Evolutionary conservation across 2,113 vertebrate species (phyloP).

Genomic region (Hiodon alosoides): DNA sequence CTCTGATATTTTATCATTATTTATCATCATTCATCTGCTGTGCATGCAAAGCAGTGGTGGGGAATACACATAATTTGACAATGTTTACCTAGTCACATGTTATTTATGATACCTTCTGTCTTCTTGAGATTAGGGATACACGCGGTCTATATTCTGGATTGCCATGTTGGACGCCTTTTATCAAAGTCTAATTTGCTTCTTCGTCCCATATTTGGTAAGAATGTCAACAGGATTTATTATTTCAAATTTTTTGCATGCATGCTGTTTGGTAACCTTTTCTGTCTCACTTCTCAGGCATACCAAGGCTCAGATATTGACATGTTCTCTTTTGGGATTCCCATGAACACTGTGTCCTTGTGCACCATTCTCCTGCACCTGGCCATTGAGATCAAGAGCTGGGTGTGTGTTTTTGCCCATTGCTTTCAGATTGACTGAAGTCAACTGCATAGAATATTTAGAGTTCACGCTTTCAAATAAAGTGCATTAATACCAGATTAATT

Average conservation of each 20-base stretch:
- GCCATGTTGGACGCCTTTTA: slow-evolving; percentile 84
- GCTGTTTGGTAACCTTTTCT: slow-evolving; percentile 6
- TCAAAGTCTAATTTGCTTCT: slow-evolving; percentile 89
- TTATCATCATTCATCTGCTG: no score
- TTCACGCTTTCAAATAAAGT: neutral
- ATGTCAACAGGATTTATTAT: neutral
- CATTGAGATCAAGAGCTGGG: slow-evolving; percentile 91
- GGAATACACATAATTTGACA: no score
- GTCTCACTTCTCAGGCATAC: slow-evolving; percentile 62
- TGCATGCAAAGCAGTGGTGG: no score
- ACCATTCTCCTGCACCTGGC: slow-evolving; percentile 87
- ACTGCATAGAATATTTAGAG: neutral
- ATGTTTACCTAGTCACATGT: neutral
- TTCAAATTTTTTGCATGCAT: slow-evolving; percentile 11
- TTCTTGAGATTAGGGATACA: slow-evolving; percentile 71
- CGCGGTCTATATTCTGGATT: slow-evolving; percentile 68
- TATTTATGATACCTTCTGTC: slow-evolving; percentile 1
- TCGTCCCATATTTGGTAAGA: slow-evolving; percentile 86
- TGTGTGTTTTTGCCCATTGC: slow-evolving; percentile 50
- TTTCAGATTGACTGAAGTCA: neutral
- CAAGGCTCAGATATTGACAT: slow-evolving; percentile 74
- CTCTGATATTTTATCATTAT: neutral
- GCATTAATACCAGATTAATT: no score
- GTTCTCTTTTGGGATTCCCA: slow-evolving; percentile 79
- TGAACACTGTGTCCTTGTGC: slow-evolving; percentile 80